These are phyloP conservation scores for Hypena proboscidalis DNA, from an alignment of 2,888 invertebrate genomes.

Conservation along the genomic window DNA sequence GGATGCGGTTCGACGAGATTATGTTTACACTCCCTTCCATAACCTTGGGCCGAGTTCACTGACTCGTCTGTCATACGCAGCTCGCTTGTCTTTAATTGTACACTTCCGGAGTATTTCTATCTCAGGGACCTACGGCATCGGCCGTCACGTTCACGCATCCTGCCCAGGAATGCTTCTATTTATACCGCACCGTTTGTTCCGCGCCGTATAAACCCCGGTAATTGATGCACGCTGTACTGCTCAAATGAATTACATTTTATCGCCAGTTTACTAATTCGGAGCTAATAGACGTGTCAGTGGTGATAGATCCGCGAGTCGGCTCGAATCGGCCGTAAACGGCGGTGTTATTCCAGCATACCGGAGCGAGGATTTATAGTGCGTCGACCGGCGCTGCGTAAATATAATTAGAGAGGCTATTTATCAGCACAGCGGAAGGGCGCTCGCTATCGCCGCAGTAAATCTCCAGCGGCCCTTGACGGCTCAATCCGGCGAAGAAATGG, in stretches of 20 bases:
- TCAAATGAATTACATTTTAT: slow-evolving; percentile 60
- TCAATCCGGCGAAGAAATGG: slow-evolving; percentile 75
- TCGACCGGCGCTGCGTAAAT: slow-evolving; percentile 81
- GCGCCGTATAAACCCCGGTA: slow-evolving; percentile 25
- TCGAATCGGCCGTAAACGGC: slow-evolving; percentile 63
- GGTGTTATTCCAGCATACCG: slow-evolving; percentile 75
- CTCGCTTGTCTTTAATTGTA: slow-evolving; percentile 65
- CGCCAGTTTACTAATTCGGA: slow-evolving; percentile 60
- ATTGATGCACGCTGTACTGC: slow-evolving; percentile 46
- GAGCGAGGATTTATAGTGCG: slow-evolving; percentile 73
- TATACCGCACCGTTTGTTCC: slow-evolving; percentile 38
- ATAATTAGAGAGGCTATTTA: slow-evolving; percentile 84
- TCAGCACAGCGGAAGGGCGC: slow-evolving; percentile 81
- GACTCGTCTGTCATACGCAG: slow-evolving; percentile 62
- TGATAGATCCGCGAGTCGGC: slow-evolving; percentile 63
- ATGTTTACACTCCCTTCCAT: slow-evolving; percentile 66
- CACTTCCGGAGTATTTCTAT: slow-evolving; percentile 74
- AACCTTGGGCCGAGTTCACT: slow-evolving; percentile 76
- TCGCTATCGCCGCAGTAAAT: slow-evolving; percentile 77
- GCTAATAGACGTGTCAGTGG: slow-evolving; percentile 62
- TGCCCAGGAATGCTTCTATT: slow-evolving; percentile 51
- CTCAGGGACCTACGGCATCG: slow-evolving; percentile 65
- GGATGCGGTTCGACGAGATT: slow-evolving; percentile 64
- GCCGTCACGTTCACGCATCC: slow-evolving; percentile 66
- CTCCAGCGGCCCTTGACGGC: slow-evolving; percentile 71